Conservation (phyloP, 2,888 invertebrate genomes). For the Biston stratarius region DNA sequence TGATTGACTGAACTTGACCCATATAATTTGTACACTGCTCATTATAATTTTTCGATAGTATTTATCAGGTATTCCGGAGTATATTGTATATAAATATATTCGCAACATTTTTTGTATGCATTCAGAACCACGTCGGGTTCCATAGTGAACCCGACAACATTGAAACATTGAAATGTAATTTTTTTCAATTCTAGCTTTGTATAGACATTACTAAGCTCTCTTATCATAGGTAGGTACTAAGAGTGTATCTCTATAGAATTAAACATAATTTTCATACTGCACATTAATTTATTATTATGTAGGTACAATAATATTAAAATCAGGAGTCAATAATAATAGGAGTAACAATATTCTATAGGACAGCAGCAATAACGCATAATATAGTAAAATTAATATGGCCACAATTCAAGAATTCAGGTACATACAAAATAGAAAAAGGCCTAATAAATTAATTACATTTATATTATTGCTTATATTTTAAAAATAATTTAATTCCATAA, state of each 20-base stretch:
- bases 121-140: no score
- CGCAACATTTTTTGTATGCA: no score
- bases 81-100: no score
- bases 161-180: no score
- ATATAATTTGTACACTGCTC: conserved; percentile 20
- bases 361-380: conserved; percentile 62
- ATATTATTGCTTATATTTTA: conserved; percentile 68
- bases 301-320: conserved; percentile 68
- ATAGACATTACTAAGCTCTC: no score
- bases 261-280: conserved; percentile 50
- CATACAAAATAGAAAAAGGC: conserved; percentile 76
- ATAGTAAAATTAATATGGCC: conserved; percentile 81
- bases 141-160: no score
- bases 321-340: conserved; percentile 73
- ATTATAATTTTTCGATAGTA: no score
- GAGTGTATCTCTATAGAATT: no score
- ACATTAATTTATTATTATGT: conserved; percentile 80
- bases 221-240: no score
- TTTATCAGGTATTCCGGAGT: no score
- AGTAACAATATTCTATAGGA: conserved; percentile 69
- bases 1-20: conserved; percentile 30
- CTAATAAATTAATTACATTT: conserved; percentile 75
- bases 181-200: no score
- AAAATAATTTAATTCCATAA: conserved; percentile 81
- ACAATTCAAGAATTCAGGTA: conserved; percentile 84